Conservation (phyloP, 2,113 vertebrate genomes). For the Serranochromis macrocephalus region DNA sequence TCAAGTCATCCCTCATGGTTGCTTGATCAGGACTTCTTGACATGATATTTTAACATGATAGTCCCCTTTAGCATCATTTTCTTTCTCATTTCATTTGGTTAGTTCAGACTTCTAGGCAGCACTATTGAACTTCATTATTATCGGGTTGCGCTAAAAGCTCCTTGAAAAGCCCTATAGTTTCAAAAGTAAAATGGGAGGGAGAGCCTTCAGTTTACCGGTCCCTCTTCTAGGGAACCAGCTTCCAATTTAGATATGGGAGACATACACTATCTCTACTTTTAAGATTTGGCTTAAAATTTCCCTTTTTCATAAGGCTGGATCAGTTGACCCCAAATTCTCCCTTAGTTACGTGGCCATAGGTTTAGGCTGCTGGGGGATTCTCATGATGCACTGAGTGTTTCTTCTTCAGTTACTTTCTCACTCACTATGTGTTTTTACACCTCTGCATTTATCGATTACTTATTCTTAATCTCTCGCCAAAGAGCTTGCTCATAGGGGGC, state of each 20-base stretch:
- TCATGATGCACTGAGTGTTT: background rate
- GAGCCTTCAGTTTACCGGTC: fast-evolving
- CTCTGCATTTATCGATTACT: background rate
- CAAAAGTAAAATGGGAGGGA: fast-evolving
- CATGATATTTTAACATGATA: background rate
- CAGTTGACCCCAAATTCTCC: background rate
- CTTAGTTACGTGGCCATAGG: background rate
- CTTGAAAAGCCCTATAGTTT: background rate
- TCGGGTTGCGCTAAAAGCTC: background rate
- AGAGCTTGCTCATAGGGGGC: background rate
- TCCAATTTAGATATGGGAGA: background rate
- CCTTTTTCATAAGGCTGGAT: background rate
- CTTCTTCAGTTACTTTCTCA: background rate
- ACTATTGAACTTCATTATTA: background rate
- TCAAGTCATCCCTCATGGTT: background rate
- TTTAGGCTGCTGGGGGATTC: background rate
- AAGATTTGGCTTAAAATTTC: background rate
- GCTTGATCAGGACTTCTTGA: background rate
- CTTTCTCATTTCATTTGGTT: background rate
- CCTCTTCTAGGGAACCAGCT: background rate
- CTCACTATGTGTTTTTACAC: background rate
- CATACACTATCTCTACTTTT: background rate
- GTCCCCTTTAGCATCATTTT: fast-evolving
- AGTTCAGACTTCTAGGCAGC: background rate
- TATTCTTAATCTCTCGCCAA: background rate